Evolutionary conservation across 2,113 vertebrate species (phyloP).

Genomic region (Furnarius figulus): DNA sequence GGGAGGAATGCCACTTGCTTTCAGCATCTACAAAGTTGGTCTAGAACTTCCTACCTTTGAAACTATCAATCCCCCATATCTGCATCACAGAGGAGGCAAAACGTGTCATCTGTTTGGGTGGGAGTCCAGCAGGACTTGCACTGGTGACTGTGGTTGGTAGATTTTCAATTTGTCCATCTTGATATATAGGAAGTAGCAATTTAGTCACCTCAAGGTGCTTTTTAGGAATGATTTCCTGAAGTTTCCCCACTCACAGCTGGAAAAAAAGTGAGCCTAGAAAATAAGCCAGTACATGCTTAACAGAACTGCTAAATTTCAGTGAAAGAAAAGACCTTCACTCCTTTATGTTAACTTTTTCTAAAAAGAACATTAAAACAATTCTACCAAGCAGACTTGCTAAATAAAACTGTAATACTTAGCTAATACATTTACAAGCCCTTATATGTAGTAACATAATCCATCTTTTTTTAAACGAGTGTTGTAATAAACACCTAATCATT

Average conservation of each 20-base stretch:
- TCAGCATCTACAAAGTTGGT: conserved; percentile 36
- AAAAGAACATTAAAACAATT: conserved; percentile 21
- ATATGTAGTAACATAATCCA: not conserved
- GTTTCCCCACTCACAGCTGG: conserved; percentile 54
- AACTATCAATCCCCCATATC: conserved; percentile 52
- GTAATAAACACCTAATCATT: not conserved
- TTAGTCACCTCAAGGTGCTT: conserved; percentile 60
- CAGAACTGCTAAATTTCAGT: conserved; percentile 33
- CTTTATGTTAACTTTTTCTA: conserved; percentile 1
- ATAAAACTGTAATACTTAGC: not conserved
- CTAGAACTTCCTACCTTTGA: conserved; percentile 61
- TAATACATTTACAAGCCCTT: conserved; percentile 4
- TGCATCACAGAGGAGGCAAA: conserved; percentile 55
- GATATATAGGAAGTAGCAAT: conserved; percentile 55
- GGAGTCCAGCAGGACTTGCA: conserved; percentile 60
- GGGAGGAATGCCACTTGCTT: conserved; percentile 20
- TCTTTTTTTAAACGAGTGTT: not conserved
- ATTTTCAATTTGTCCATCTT: conserved; percentile 64
- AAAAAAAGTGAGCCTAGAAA: conserved; percentile 70
- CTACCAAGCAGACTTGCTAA: conserved; percentile 18
- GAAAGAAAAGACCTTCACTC: conserved; percentile 28
- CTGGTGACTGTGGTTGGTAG: conserved; percentile 46
- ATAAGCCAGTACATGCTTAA: conserved; percentile 60
- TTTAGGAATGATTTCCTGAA: conserved; percentile 62
- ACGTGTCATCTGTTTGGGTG: conserved; percentile 47